phyloP scores from a whole-genome alignment of 2,113 vertebrate genomes.

The Delphinapterus leucas region DNA sequence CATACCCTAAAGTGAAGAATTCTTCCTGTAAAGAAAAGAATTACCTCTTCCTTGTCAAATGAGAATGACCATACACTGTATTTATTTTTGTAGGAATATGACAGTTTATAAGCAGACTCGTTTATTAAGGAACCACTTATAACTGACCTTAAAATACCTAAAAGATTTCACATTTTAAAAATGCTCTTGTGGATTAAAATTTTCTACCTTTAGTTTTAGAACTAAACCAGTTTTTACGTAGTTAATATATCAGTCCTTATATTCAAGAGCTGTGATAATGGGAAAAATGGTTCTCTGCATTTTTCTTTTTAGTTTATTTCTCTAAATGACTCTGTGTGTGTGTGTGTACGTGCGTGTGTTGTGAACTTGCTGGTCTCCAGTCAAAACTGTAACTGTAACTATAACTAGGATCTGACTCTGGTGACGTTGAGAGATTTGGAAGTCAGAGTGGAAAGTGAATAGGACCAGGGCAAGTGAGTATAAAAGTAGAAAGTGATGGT shows the following conservation, averaged over 20 bases:
- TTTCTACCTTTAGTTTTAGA: conserved; percentile 12
- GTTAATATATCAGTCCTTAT: background rate
- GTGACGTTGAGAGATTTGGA: background rate
- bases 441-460: background rate
- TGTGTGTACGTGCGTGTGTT: background rate
- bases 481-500: background rate
- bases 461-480: background rate
- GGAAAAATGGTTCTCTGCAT: background rate
- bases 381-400: background rate
- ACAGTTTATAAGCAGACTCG: background rate
- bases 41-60: background rate
- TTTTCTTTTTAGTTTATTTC: background rate
- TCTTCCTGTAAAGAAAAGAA: conserved; percentile 9
- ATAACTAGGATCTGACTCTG: background rate
- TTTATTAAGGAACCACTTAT: background rate
- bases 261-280: background rate
- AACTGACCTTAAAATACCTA: conserved; percentile 5
- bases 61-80: background rate
- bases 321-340: background rate
- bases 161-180: background rate
- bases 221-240: background rate
- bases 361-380: background rate
- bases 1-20: background rate
- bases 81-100: background rate
- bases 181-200: background rate